Evolutionary conservation across 2,888 invertebrate genomes (phyloP), one percentile per base, ranked within the genome.

Genomic region (Seira ritae): DNA sequence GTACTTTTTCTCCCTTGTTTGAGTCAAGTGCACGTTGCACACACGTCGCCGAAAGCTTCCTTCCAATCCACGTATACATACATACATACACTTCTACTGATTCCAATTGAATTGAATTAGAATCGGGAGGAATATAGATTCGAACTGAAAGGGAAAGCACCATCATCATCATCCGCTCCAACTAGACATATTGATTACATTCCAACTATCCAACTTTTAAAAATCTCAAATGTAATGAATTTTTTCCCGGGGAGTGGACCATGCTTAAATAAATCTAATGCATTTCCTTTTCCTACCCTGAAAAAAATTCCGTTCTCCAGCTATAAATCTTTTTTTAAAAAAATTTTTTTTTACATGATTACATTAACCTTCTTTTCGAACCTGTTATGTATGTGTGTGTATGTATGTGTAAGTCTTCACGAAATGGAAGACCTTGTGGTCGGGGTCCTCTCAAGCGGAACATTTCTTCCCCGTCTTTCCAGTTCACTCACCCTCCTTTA

Each of bases 301-400:
- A 50, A 50, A 50, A 15, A 50, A 50, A 50, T n/a, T n/a, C n/a
- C n/a, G 50, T n/a, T 12, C 50, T n/a, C 15, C 12, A 50, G 50
- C 50, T 50, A 71, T 73, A 62, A 73, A 73, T 37, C 22, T 31
- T 50, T 50, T 50, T 50, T 50, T 50, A 3, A 37, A 62, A 62
- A 62, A 73, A 73, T 73, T 73, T n/a, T n/a, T n/a, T n/a, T n/a
- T n/a, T 73, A 62, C 72, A 73, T 73, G 72, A 73, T 73, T 73
- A 62, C 31, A 73, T 73, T 73, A 73, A 73, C 72, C 72, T 62
- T 62, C 62, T 73, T 73, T 20, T 62, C 19, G 24, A 73, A 31
- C 37, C 72, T 42, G 62, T 73, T 31, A 31, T 31, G 37, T n/a
- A n/a, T n/a, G n/a, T n/a, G n/a, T n/a, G n/a, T n/a, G n/a, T n/a